Evolutionary conservation across 2,888 invertebrate genomes (phyloP), one percentile per base, ranked within the genome.

Genomic region (Chrysolina oricalcia): DNA sequence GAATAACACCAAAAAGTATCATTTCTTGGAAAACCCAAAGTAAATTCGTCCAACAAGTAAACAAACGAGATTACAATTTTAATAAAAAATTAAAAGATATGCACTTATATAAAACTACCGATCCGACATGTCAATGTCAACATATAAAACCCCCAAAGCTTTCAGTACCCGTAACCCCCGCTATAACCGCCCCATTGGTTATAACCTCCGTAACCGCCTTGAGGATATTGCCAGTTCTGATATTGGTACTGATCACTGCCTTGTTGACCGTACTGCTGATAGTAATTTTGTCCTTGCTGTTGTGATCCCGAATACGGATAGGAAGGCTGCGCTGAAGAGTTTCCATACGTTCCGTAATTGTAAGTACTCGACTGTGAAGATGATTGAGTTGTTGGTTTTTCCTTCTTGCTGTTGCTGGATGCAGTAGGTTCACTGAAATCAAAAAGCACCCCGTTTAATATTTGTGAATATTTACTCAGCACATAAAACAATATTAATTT

Each of bases 181-280:
- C 89, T 87, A 78, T 92, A 92, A 53, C 91, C 90, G 67, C 92
- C 90, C 92, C 92, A 92, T 80, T 92, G 92, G 76, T 91, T 91
- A 80, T 92, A 92, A 43, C 90, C 90, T 70, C 90, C 88, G 81
- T 91, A 91, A 67, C 89, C 88, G 0, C 91, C 89, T 74, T 91
- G 91, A 21, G 91, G 91, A 80, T 90, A 90, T 78, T 91, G 91
- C 92, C 92, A 92, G 81, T 91, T 91, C 84, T 91, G 91, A 81
- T 92, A 92, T 77, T 89, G 89, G 81, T 91, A 91, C 76, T 91
- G 90, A 70, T 89, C 89, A 72, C 90, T 90, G 73, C 91, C 90
- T 82, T 91, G 91, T 82, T 91, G 91, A 48, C 89, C 89, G 73
- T 91, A 91, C 81, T 91, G 91, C 40, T 90, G 89, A 79, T 90